Evolutionary conservation across 2,113 vertebrate species (phyloP).

Genomic region (Dicentrarchus labrax): DNA sequence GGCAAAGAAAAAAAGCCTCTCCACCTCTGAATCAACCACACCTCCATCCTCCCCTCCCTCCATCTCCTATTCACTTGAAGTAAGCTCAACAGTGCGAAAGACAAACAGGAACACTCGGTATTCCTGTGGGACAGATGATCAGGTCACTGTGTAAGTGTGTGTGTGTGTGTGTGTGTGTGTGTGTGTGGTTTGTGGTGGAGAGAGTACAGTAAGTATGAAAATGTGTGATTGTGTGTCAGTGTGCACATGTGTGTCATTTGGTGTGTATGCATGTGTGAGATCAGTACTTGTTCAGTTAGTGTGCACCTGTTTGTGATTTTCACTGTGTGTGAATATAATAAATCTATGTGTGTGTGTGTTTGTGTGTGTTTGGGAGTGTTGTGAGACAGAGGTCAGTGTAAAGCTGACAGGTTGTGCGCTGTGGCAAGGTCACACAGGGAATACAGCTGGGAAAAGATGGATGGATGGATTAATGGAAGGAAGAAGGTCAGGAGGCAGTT

Average conservation of each 20-base stretch:
- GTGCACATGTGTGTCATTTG: constrained; percentile 13
- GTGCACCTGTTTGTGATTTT: constrained; percentile 5
- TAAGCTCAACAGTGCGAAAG: constrained; percentile 64
- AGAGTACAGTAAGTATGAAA: background rate
- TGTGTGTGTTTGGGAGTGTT: no score
- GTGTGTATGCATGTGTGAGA: background rate
- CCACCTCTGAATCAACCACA: background rate
- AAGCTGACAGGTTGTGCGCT: constrained; percentile 55
- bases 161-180: constrained; percentile 19
- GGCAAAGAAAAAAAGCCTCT: background rate
- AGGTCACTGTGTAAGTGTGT: constrained; percentile 33
- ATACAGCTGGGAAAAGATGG: constrained; percentile 57
- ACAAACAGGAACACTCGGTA: constrained; percentile 62
- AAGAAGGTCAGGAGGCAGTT: constrained; percentile 36
- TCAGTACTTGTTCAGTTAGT: background rate
- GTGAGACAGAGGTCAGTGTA: constrained; percentile 43
- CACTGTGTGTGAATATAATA: background rate
- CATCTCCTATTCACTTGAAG: constrained; percentile 21
- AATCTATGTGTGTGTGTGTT: background rate
- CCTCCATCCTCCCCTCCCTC: background rate
- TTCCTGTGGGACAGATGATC: constrained; percentile 39
- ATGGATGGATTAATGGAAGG: constrained; percentile 38
- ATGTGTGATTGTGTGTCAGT: background rate
- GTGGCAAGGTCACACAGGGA: constrained; percentile 71
- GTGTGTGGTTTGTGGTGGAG: background rate